Base-by-base conservation (phyloP, 2,888 invertebrate species). In the Tetramorium bicarinatum region DNA sequence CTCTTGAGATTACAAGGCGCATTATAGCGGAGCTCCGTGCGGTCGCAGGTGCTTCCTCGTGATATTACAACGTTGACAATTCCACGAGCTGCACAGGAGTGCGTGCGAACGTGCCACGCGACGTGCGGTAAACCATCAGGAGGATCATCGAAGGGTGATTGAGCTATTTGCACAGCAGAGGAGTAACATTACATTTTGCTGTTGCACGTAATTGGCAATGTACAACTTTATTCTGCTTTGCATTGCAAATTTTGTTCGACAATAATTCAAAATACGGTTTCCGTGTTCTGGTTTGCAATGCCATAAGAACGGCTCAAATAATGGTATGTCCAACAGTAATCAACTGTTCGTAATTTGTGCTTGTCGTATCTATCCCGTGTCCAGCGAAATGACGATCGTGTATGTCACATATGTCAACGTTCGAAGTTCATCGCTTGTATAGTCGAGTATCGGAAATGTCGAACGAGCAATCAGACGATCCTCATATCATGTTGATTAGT, bases 401-500 rank as follows among this genome's bases (percentile, higher is more conserved):
- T 54, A 54, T 56, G 69, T 69, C 54, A 54, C 61, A 69, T 80
- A 47, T 59, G 59, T 72, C 59, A 80, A 47, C 69, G 41, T 29
- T 21, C 21, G 56, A 56, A 56, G 79, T 56, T 69, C 56, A 56
- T 44, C 79, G 72, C 18, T 72, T 29, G 44, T 71, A 47, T 9
- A 18, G 21, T 47, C 29, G 44, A 44, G 69, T 56, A 34, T 54
- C 21, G 56, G 56, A 71, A 56, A 79, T 56, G 71, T 71, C 56
- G 72, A 72, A 59, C 38, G 56, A 29, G 59, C 59, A 72, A 72
- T 59, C 72, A 59, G 56, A 13, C 47, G 47, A 80, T 72, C 34
- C 72, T 80, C 79, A 64, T 64, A 76, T 76, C 64, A 38, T 59
- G 71, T 59, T 72, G 72, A 80, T 80, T 72, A 72, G 67, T n/a